Evolutionary conservation across 2,888 invertebrate genomes (phyloP).

Genomic region (Melinaea menophilus): DNA sequence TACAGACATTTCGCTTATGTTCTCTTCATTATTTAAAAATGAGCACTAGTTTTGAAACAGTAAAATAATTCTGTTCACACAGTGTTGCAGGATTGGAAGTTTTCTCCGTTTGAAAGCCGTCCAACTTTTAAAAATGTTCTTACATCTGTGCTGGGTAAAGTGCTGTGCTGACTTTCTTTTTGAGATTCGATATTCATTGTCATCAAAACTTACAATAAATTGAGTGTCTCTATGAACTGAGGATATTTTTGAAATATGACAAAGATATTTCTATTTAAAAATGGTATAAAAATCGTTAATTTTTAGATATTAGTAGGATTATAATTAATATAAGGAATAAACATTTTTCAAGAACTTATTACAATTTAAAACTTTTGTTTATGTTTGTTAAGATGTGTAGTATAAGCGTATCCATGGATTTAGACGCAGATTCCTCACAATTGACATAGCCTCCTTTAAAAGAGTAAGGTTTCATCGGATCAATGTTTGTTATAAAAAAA

Average conservation of each 20-base stretch:
- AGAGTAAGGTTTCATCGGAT: too few relatives aligned
- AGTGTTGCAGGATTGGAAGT: background rate
- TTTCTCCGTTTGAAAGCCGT: constrained; percentile 14
- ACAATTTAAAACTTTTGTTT: too few relatives aligned
- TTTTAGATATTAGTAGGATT: too few relatives aligned
- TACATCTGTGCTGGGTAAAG: constrained; percentile 15
- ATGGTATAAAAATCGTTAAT: too few relatives aligned
- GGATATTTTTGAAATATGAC: background rate
- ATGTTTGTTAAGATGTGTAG: too few relatives aligned
- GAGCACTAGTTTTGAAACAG: background rate
- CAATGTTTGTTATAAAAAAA: too few relatives aligned
- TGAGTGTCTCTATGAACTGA: background rate
- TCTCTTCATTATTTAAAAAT: constrained; percentile 6
- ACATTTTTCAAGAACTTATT: too few relatives aligned
- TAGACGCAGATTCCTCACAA: too few relatives aligned
- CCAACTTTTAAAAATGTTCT: constrained; percentile 14
- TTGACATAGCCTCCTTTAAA: too few relatives aligned
- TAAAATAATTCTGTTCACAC: constrained; percentile 4
- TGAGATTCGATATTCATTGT: background rate
- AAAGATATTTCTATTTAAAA: too few relatives aligned
- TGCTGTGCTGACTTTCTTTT: constrained; percentile 7
- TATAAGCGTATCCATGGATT: too few relatives aligned
- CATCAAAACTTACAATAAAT: background rate
- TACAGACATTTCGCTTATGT: constrained; percentile 9
- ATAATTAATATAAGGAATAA: too few relatives aligned